These are phyloP conservation scores for Herpetotheres cachinnans DNA, from an alignment of 2,113 vertebrate genomes.

Conservation along the genomic window DNA sequence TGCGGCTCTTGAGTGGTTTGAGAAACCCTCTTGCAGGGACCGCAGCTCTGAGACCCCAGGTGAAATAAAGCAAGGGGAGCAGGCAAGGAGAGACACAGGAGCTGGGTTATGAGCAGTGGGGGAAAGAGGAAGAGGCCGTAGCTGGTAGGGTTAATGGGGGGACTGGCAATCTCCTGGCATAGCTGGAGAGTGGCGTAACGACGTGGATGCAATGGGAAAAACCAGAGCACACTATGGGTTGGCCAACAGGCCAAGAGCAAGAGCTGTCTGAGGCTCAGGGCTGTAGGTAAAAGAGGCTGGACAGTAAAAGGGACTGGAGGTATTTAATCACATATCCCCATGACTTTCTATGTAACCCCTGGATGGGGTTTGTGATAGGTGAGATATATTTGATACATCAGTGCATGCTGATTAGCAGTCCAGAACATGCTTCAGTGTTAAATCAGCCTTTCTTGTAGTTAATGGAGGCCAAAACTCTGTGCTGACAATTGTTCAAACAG, in stretches of 20 bases:
- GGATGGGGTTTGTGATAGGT: not conserved
- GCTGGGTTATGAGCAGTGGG: not conserved
- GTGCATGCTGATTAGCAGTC: not conserved
- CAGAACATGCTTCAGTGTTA: not conserved
- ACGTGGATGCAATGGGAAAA: fast-evolving
- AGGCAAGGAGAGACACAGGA: not conserved
- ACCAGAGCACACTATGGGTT: not conserved
- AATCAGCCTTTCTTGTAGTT: not conserved
- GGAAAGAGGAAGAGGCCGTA: not conserved
- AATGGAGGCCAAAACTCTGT: not conserved
- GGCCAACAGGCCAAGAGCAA: not conserved
- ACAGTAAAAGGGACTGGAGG: not conserved
- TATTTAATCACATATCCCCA: not conserved
- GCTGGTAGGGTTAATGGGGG: not conserved
- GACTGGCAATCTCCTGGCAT: not conserved
- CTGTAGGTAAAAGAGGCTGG: not conserved
- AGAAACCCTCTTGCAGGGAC: not conserved
- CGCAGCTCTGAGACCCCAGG: not conserved
- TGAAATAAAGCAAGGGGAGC: not conserved
- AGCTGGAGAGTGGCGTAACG: no score
- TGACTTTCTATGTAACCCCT: not conserved
- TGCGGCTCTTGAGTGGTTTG: not conserved
- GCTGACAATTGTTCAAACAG: fast-evolving
- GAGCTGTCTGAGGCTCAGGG: not conserved
- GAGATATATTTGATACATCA: not conserved